These are phyloP conservation scores for Pipistrellus pygmaeus DNA, from an alignment of 2,797 vertebrate genomes.

Conservation along the genomic window DNA sequence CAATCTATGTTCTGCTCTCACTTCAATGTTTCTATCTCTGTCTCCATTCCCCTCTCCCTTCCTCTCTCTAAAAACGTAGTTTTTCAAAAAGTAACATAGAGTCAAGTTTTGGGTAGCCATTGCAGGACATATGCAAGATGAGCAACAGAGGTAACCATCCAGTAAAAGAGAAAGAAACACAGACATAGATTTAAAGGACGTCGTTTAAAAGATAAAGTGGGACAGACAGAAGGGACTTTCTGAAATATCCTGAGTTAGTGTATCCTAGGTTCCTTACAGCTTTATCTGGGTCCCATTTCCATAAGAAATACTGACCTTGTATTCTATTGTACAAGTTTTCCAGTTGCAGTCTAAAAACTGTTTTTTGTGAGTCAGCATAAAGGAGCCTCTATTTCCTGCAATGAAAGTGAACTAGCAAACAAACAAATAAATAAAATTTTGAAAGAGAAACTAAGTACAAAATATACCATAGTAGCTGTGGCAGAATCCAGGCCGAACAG, in stretches of 20 bases:
- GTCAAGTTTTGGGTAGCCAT: neutral
- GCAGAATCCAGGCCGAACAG: neutral
- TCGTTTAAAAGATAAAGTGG: neutral
- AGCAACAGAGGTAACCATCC: neutral
- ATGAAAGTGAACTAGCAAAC: neutral
- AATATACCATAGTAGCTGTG: neutral
- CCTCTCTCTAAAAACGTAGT: no score
- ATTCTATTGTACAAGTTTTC: neutral
- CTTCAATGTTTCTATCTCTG: no score
- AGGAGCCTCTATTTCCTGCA: neutral
- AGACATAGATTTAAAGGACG: neutral
- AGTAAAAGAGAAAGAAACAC: neutral
- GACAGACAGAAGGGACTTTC: neutral
- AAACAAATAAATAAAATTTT: neutral
- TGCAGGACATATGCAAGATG: neutral
- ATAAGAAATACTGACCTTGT: neutral
- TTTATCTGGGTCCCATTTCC: neutral
- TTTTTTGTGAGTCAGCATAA: neutral
- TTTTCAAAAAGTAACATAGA: neutral
- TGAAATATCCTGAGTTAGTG: neutral
- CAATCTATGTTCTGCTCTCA: no score
- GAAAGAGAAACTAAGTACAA: neutral
- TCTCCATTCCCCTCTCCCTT: no score
- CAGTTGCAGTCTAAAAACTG: neutral
- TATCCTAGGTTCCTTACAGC: neutral